These are phyloP conservation scores for Psittacula derbiana DNA, from an alignment of 2,797 vertebrate species.

Conservation along the genomic window DNA sequence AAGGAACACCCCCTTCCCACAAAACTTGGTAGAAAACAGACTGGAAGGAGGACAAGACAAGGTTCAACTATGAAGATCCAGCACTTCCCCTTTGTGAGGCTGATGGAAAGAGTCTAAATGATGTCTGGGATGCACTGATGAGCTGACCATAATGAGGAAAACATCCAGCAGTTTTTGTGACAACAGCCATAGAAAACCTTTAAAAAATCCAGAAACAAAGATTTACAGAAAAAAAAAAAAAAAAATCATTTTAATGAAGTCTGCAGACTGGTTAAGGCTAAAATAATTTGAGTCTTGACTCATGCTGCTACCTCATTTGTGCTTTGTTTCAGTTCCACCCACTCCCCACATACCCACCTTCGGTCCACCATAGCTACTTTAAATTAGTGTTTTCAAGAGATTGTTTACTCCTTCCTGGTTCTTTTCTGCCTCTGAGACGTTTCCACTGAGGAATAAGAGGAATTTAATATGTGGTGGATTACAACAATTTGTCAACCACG, in stretches of 20 bases:
- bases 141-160: not conserved
- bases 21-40: not conserved
- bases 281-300: not conserved
- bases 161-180: not conserved
- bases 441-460: not conserved
- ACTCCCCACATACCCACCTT: not conserved
- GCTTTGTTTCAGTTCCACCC: not conserved
- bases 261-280: not conserved
- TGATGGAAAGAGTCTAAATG: not conserved
- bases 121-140: not conserved
- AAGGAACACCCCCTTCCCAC: not conserved
- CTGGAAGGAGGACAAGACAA: not conserved
- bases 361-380: not conserved
- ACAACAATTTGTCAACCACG: not conserved
- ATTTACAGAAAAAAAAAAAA: not conserved
- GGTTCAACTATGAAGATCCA: not conserved
- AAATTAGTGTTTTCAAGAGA: not conserved
- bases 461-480: not conserved
- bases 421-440: not conserved
- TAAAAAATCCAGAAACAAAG: conserved; percentile 21
- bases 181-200: not conserved
- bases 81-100: accelerated
- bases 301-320: not conserved
- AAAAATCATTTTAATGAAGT: not conserved
- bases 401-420: not conserved